Conservation (phyloP, 2,888 invertebrate species). For the Drosophila merina region DNA sequence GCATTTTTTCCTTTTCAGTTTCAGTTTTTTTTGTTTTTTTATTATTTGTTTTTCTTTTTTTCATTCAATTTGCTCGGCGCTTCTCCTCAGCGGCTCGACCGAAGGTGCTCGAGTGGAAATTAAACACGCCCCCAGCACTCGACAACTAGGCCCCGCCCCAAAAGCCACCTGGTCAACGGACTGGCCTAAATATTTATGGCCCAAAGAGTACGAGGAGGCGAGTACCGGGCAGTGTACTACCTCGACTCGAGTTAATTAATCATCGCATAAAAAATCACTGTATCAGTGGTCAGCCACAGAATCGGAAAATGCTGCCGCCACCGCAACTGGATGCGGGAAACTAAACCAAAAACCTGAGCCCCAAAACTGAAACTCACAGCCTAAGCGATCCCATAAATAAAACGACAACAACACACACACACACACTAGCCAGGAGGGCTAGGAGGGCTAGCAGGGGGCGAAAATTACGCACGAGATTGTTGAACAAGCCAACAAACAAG, state of each 20-base stretch:
- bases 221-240: background rate
- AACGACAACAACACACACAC: conserved; percentile 18
- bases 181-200: conserved; percentile 44
- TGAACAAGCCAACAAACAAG: conserved; percentile 50
- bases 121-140: conserved; percentile 38
- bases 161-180: background rate
- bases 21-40: background rate
- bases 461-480: conserved; percentile 54
- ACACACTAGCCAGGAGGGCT: background rate
- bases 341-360: conserved; percentile 27
- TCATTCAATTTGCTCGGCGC: conserved; percentile 31
- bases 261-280: conserved; percentile 56
- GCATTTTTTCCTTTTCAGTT: background rate
- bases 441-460: background rate
- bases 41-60: background rate
- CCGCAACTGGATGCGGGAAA: conserved; percentile 22
- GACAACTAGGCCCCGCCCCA: conserved; percentile 6
- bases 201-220: background rate
- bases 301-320: conserved; percentile 8
- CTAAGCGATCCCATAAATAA: conserved; percentile 48
- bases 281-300: conserved; percentile 50
- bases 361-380: conserved; percentile 1
- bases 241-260: conserved; percentile 48
- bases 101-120: conserved; percentile 55
- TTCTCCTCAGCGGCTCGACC: conserved; percentile 18